Base-by-base conservation (phyloP, 2,888 invertebrate species). In the Chesias legatella region DNA sequence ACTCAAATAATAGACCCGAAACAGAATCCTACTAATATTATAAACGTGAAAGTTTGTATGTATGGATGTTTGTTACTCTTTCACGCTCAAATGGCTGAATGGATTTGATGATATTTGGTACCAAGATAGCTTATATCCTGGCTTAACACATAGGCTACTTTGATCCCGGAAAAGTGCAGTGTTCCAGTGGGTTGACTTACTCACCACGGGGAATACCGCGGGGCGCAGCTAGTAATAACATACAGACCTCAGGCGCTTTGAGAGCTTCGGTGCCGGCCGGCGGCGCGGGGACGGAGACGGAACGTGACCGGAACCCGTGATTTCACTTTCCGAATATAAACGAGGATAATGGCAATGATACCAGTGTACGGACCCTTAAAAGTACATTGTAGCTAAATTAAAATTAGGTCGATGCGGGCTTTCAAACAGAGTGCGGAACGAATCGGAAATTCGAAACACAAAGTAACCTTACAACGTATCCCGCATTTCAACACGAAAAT, bases 281-380 rank as follows among this genome's bases (percentile, higher is more conserved):
- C 51, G 26, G 32, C 34, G 33, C 35, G 43, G 39, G 46, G 42
- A 56, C 54, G 47, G 47, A 45, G 45, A 40, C 43, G 25, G 9
- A 23, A 32, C 49, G 50, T 46, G 56, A 45, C 47, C 26, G 33
- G 43, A 32, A 26, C 40, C 38, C 41, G 37, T 38, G 53, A 53
- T 56, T 56, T 56, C 48, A 54, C 56, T 54, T 48, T 41, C 45
- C 31, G 47, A 53, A 53, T 52, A 52, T 46, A 56, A 62, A 58
- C 43, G 54, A 51, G 53, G 46, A 41, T 33, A 41, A 38, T 33
- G 20, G 17, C 31, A 32, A 27, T 20, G 29, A 36, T 29, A 31
- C 26, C 6, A 22, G 22, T 11, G 23, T 21, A 25, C 33, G 25
- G 10, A 13, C 27, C 26, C 17, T 34, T 40, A 32, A 24, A 32